phyloP scores from a whole-genome alignment of 1,140 invertebrate species.

The roundworm (Caenorhabditis elegans) region WBcel235 BX284604.4:12381501-12382000 shows the following conservation, averaged over 20 bases:
- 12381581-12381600: too few relatives aligned
- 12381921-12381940: slow-evolving; percentile 68
- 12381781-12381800: slow-evolving; percentile 53
- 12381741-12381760: not conserved
- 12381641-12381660: too few relatives aligned
- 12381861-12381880: too few relatives aligned
- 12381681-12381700: slow-evolving; percentile 43
- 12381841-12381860: slow-evolving; percentile 45
- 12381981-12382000: slow-evolving; percentile 69
- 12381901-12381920: slow-evolving; percentile 67
- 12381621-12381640: too few relatives aligned
- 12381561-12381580: too few relatives aligned
- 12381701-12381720: slow-evolving; percentile 20
- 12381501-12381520: too few relatives aligned
- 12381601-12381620: too few relatives aligned
- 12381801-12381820: slow-evolving; percentile 49
- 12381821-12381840: slow-evolving; percentile 53
- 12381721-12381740: slow-evolving; percentile 34
- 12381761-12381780: slow-evolving; percentile 45
- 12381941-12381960: slow-evolving; percentile 60
- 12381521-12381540: too few relatives aligned
- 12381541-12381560: too few relatives aligned
- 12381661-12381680: slow-evolving; percentile 40
- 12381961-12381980: slow-evolving; percentile 48
- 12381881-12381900: slow-evolving; percentile 43